Evolutionary conservation across 2,113 vertebrate genomes (phyloP).

Genomic region (Gallinago jamesoni): DNA sequence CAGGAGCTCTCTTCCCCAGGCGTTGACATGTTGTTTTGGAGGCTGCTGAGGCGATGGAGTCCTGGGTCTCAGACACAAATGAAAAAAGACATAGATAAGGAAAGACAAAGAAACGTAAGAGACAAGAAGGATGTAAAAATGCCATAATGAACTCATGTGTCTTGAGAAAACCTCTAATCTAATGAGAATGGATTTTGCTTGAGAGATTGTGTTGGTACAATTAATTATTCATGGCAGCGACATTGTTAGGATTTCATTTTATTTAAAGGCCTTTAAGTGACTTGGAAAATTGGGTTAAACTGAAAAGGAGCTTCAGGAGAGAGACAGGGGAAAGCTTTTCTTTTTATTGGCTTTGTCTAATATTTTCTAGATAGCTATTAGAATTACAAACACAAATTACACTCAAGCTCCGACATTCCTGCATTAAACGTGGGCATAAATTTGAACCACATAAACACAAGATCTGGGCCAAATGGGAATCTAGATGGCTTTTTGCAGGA

Average conservation of each 20-base stretch:
- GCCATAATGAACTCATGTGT: conserved; percentile 83
- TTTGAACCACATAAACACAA: not conserved
- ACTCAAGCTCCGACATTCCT: conserved; percentile 23
- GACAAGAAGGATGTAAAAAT: conserved; percentile 74
- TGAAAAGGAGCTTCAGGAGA: conserved; percentile 74
- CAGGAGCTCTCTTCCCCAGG: not conserved
- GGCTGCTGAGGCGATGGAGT: not conserved
- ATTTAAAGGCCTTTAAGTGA: conserved; percentile 86
- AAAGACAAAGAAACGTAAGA: conserved; percentile 61
- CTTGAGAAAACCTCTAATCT: conserved; percentile 89
- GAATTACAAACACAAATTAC: conserved; percentile 64
- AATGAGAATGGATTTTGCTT: conserved; percentile 97
- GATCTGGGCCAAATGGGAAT: not conserved
- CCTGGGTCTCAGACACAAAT: conserved; percentile 34
- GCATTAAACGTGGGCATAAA: not conserved
- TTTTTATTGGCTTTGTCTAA: conserved; percentile 75
- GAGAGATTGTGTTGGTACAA: conserved; percentile 84
- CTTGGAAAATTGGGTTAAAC: conserved; percentile 90
- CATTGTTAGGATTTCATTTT: conserved; percentile 93
- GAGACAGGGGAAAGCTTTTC: conserved; percentile 78
- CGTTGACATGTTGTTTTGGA: not conserved
- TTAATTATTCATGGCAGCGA: conserved; percentile 98
- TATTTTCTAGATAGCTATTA: conserved; percentile 74
- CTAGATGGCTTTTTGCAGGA: not conserved
- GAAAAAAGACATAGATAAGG: conserved; percentile 51